Evolutionary conservation across 2,797 vertebrate species (phyloP).

Genomic region (Pseudocheirus occidentalis): DNA sequence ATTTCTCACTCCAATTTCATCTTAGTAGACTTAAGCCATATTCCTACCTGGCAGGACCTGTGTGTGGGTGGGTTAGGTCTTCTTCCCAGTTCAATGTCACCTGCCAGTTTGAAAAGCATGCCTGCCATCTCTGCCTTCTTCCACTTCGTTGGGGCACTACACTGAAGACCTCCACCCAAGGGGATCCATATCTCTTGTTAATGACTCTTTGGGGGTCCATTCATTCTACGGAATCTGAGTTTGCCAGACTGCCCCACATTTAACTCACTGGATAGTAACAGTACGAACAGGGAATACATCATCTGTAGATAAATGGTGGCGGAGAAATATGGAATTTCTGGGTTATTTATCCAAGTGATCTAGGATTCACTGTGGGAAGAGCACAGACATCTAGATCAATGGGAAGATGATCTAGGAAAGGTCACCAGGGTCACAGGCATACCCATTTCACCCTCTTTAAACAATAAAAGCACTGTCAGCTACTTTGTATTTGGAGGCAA

Average conservation of each 20-base stretch:
- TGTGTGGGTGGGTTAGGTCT: background rate
- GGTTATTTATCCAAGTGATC: background rate
- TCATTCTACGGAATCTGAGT: background rate
- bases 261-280: background rate
- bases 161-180: background rate
- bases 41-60: background rate
- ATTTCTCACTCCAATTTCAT: background rate
- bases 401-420: background rate
- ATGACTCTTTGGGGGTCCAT: background rate
- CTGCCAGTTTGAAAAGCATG: background rate
- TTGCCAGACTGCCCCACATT: background rate
- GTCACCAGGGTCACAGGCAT: background rate
- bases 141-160: background rate
- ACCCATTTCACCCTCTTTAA: background rate
- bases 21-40: background rate
- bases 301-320: background rate
- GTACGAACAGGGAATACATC: background rate
- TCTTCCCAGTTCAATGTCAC: too few species aligned
- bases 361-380: background rate
- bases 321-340: background rate
- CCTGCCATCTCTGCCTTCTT: background rate
- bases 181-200: background rate
- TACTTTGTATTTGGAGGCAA: slow-evolving; percentile 21
- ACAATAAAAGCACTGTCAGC: background rate
- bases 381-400: background rate